Base-by-base conservation (phyloP, 2,797 vertebrate genomes). In the Hypotaenidia okinawae region DNA sequence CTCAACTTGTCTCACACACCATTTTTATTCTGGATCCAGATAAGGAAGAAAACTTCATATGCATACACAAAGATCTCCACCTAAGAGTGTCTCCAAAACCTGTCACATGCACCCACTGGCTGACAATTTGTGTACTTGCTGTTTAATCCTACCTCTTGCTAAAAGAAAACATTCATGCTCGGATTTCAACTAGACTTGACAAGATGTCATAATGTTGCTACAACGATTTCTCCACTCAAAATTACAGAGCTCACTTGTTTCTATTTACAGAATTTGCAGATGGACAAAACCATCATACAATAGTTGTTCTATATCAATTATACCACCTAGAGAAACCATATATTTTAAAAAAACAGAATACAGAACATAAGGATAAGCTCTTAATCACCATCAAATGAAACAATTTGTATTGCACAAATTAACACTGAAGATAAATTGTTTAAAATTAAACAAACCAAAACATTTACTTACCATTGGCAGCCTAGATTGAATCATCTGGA, bases 401-500 rank as follows among this genome's bases (percentile, higher is more conserved):
- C 6, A 45, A 45, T 72, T 68, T 83, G 15, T 11, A 2, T 59
- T 47, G 41, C 13, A 64, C 23, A 89, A 59, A 21, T 17, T 14
- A 70, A 87, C 72, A 68, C 15, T 68, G 35, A 75, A 47, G 25
- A n/a, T 14, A 75, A 79, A 16, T 58, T 72, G 9, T 39, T 90
- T 35, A 66, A 89, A 87, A 61, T 12, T 52, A 79, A 87, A 49
- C 39, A 75, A 84, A 52, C 9, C 5, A 87, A 79, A 19, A 47
- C 24, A 33, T 45, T 27, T 54, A 96, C 98, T 98, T 96, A 99
- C 99, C 98, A 99, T 97, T 84, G 99, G 99, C 93, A 99, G 97
- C 97, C 99, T 98, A 73, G 99, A 99, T 87, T 99, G 99, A 87
- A 99, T 98, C 98, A 99, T 98, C 93, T 99, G 99, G 73, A 99